These are phyloP conservation scores for Meles meles DNA, from an alignment of 2,113 vertebrate species.

Conservation along the genomic window DNA sequence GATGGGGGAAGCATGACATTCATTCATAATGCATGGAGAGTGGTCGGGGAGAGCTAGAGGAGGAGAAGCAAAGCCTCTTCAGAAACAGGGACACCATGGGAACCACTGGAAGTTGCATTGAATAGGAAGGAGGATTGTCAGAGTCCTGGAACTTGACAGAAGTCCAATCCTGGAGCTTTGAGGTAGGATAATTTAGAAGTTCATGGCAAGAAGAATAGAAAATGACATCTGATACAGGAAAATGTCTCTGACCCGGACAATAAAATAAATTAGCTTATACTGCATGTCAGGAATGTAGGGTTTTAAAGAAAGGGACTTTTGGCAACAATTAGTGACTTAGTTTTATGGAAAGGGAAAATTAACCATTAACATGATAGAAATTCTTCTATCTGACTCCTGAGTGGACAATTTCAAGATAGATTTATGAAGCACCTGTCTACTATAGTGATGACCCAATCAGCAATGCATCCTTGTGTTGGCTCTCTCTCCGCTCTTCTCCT, in stretches of 20 bases:
- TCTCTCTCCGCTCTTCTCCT: neutral
- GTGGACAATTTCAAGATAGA: neutral
- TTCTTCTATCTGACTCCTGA: neutral
- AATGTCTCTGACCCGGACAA: slow-evolving; percentile 68
- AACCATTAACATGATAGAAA: neutral
- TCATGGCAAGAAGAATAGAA: slow-evolving; percentile 73
- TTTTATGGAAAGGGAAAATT: slow-evolving; percentile 39
- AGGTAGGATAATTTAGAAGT: slow-evolving; percentile 72
- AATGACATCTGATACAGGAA: slow-evolving; percentile 74
- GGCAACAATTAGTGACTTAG: slow-evolving; percentile 15
- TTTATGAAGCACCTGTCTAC: neutral
- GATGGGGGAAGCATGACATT: neutral
- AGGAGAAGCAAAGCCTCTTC: slow-evolving; percentile 37
- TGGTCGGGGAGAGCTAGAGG: neutral
- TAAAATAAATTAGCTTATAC: slow-evolving; percentile 65
- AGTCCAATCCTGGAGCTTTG: slow-evolving; percentile 68
- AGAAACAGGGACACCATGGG: slow-evolving; percentile 60
- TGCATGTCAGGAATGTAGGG: neutral
- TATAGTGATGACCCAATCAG: neutral
- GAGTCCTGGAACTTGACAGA: slow-evolving; percentile 70
- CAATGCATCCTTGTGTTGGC: neutral
- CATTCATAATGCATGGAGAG: neutral
- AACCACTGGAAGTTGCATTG: slow-evolving; percentile 75
- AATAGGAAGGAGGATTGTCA: slow-evolving; percentile 72
- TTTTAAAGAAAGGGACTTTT: slow-evolving; percentile 43